Conservation (phyloP, 2,888 invertebrate genomes). For the Cordilura impudica region DNA sequence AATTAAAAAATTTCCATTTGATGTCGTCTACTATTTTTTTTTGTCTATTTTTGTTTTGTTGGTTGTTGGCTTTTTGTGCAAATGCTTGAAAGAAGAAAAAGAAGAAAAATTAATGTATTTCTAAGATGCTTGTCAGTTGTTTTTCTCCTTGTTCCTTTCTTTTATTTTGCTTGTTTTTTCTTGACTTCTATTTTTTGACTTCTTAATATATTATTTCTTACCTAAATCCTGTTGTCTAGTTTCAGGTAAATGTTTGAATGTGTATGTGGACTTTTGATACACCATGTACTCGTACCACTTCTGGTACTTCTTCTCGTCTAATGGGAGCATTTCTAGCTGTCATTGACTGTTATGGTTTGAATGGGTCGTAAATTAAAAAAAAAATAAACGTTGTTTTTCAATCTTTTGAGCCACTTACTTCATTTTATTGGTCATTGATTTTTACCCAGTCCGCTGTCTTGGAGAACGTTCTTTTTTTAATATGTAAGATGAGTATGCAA, state of each 20-base stretch:
- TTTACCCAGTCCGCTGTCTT: not conserved
- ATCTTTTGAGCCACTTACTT: not conserved
- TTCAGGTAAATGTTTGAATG: not conserved
- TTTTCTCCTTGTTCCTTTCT: too few species aligned
- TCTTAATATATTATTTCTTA: not conserved
- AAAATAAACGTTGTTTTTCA: not conserved
- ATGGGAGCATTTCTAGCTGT: slow-evolving; percentile 43
- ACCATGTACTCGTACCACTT: not conserved
- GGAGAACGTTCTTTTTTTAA: not conserved
- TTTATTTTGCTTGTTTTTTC: not conserved
- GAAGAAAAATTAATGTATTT: slow-evolving; percentile 62
- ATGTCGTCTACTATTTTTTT: slow-evolving; percentile 46
- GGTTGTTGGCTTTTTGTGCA: too few species aligned
- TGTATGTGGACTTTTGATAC: slow-evolving; percentile 5
- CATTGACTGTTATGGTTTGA: slow-evolving; percentile 27
- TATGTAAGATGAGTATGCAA: slow-evolving; percentile 35
- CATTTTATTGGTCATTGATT: slow-evolving; percentile 6
- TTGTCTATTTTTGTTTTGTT: slow-evolving; percentile 23
- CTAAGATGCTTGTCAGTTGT: slow-evolving; percentile 60
- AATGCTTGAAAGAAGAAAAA: slow-evolving; percentile 53
- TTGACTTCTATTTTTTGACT: not conserved
- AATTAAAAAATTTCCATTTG: slow-evolving; percentile 64
- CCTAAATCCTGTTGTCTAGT: slow-evolving; percentile 3
- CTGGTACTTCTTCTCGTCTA: not conserved
- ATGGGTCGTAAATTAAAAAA: slow-evolving; percentile 40